Evolutionary conservation across 2,888 invertebrate genomes (phyloP), one percentile per base, ranked within the genome.

Genomic region (Tupiocoris notatus): DNA sequence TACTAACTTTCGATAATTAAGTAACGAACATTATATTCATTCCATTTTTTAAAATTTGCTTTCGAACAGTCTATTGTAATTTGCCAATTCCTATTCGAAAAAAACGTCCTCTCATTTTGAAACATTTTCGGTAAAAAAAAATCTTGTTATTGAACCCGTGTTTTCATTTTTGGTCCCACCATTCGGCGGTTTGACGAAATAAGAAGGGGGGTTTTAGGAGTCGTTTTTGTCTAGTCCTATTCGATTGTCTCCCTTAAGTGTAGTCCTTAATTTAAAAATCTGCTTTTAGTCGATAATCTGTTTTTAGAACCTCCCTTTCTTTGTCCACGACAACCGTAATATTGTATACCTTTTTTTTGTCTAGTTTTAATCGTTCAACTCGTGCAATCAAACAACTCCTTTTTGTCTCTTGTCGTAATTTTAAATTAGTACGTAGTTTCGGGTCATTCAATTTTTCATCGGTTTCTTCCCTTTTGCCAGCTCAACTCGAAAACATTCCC

Each of bases 211-310:
- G 73, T 73, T 73, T 24, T 61, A 61, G 56, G 63, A 73, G 73
- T 73, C 73, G 63, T 73, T 73, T 70, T 73, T 17, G 70, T 73
- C 73, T 73, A 73, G 73, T 73, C 73, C 62, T 73, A 70, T n/a
- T 2, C 22, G 18, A 39, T 65, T 65, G 39, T 65, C 65, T 39
- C 39, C 39, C 39, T 39, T 39, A 39, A 39, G 3, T 39, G 39
- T 39, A 63, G 63, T 22, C 63, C 63, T 63, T 63, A 63, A 20
- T 63, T 39, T 39, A 39, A 39, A n/a, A n/a, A n/a, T n/a, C n/a
- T n/a, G n/a, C n/a, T n/a, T n/a, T n/a, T n/a, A n/a, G n/a, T 39
- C 39, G 3, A 7, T 39, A 39, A 39, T 12, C 39, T 39, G 39
- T 39, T 39, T n/a, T n/a, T n/a, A n/a, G 39, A 39, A 39, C 39